phyloP scores from a whole-genome alignment of 2,797 vertebrate genomes.

The Amazonetta brasiliensis region DNA sequence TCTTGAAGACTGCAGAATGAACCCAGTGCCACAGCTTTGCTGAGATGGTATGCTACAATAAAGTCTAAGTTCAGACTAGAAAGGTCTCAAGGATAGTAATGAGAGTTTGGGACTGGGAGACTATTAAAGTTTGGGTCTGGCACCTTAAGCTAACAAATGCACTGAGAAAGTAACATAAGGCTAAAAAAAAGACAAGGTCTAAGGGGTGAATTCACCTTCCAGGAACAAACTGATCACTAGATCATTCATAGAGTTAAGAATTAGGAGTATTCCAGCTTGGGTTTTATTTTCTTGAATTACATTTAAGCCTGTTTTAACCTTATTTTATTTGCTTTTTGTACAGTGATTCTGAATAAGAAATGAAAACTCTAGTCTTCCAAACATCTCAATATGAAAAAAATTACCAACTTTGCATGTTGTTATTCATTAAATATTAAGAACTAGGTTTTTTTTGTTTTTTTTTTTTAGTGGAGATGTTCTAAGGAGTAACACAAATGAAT shows the following conservation, averaged over 20 bases:
- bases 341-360: constrained; percentile 1
- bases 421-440: constrained; percentile 34
- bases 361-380: constrained; percentile 20
- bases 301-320: not conserved
- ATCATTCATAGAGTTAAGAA: not conserved
- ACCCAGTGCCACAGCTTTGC: not conserved
- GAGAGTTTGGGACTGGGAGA: not conserved
- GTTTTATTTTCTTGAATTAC: not conserved
- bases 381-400: constrained; percentile 8
- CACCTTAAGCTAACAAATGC: not conserved
- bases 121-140: not conserved
- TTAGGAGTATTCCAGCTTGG: not conserved
- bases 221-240: not conserved
- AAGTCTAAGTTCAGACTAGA: not conserved
- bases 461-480: constrained; percentile 18
- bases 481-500: constrained; percentile 18
- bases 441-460: not conserved
- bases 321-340: constrained; percentile 33
- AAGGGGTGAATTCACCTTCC: not conserved
- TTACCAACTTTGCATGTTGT: not conserved
- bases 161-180: not conserved
- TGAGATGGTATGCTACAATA: not conserved
- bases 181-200: not conserved
- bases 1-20: not conserved
- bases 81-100: not conserved